These are phyloP conservation scores for Phalacrocorax pelagicus DNA, from an alignment of 2,113 vertebrate species.

Conservation along the genomic window DNA sequence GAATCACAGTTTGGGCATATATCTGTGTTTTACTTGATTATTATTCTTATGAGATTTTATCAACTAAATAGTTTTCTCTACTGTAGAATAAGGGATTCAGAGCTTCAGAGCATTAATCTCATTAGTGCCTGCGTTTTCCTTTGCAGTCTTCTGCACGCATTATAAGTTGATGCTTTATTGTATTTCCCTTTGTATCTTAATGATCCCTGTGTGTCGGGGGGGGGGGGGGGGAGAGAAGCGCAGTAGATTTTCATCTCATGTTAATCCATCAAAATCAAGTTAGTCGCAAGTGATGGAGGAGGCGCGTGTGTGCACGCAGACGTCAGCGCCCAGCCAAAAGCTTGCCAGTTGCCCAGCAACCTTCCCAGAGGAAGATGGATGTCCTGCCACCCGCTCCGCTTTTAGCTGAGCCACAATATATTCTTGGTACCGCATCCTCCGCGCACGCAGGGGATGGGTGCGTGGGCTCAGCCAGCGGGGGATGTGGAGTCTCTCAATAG, in stretches of 20 bases:
- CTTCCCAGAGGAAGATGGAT: slow-evolving; percentile 78
- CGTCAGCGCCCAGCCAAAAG: slow-evolving; percentile 77
- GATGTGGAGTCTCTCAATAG: neutral
- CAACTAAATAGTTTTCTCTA: neutral
- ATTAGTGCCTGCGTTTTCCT: neutral
- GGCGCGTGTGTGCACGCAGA: slow-evolving; percentile 61
- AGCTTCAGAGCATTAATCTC: neutral
- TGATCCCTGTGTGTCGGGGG: slow-evolving; percentile 17
- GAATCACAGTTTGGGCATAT: neutral
- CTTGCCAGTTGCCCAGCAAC: slow-evolving; percentile 86
- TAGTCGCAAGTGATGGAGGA: slow-evolving; percentile 76
- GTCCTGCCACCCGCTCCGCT: slow-evolving; percentile 70
- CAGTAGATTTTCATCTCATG: slow-evolving; percentile 70
- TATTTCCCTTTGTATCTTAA: slow-evolving; percentile 65
- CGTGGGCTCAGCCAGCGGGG: neutral
- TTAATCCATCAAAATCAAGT: slow-evolving; percentile 87
- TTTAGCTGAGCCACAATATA: slow-evolving; percentile 65
- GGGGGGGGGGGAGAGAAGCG: neutral
- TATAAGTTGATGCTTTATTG: neutral
- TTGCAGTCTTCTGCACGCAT: neutral
- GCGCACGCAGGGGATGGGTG: neutral
- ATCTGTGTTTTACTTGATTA: neutral
- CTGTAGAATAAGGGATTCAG: neutral
- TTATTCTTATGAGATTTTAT: neutral
- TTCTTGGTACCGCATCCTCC: slow-evolving; percentile 37